phyloP scores from a whole-genome alignment of 92 coral and sea anemone species.

The Blastomussa wellsi region DNA sequence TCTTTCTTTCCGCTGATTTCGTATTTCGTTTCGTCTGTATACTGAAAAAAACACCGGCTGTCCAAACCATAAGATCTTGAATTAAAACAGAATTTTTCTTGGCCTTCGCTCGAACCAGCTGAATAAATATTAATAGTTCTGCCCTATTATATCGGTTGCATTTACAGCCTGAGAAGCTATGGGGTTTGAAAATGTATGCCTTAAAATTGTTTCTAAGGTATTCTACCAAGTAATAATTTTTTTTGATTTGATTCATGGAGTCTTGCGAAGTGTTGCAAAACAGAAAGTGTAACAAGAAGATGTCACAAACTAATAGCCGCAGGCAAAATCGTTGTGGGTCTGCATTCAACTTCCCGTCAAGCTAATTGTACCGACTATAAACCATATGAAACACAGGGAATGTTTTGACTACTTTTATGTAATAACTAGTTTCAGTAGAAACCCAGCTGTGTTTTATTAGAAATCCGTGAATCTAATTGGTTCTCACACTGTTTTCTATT shows the following conservation, averaged over 20 bases:
- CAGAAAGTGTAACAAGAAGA: too few relatives aligned
- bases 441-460: too few relatives aligned
- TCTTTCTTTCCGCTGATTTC: not conserved
- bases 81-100: not conserved
- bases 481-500: too few relatives aligned
- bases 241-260: too few relatives aligned
- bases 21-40: not conserved
- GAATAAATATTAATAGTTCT: not conserved
- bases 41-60: not conserved
- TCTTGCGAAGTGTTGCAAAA: too few relatives aligned
- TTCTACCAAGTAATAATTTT: too few relatives aligned
- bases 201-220: too few relatives aligned
- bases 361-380: too few relatives aligned
- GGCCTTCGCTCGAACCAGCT: not conserved
- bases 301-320: too few relatives aligned
- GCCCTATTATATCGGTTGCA: not conserved
- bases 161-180: not conserved
- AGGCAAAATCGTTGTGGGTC: too few relatives aligned
- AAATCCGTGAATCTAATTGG: too few relatives aligned
- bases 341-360: too few relatives aligned
- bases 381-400: not conserved
- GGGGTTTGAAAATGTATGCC: not conserved
- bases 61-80: not conserved
- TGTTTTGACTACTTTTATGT: not conserved
- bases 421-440: not conserved